Evolutionary conservation across 2,888 invertebrate species (phyloP).

Genomic region (Leistus spinibarbis): DNA sequence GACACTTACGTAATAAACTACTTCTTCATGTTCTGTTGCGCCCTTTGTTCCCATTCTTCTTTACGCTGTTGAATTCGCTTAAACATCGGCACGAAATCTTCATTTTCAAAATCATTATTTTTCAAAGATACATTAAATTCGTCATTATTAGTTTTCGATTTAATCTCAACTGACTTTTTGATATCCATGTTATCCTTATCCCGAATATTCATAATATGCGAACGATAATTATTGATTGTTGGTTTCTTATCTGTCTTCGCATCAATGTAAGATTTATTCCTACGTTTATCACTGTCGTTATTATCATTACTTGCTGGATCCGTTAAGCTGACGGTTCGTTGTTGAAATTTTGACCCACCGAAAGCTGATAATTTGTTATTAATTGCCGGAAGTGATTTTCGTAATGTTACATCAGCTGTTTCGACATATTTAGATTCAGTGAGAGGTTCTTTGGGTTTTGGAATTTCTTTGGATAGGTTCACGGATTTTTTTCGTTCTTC

Average conservation of each 20-base stretch:
- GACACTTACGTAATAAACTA: conserved; percentile 37
- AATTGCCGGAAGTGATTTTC: conserved; percentile 46
- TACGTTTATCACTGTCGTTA: conserved; percentile 49
- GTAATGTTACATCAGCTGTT: conserved; percentile 49
- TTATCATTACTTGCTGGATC: conserved; percentile 46
- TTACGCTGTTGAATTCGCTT: conserved; percentile 76
- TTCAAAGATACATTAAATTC: conserved; percentile 42
- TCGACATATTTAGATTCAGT: conserved; percentile 46
- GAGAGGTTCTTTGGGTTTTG: conserved; percentile 47
- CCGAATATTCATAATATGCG: conserved; percentile 36
- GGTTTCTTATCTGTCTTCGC: conserved; percentile 52
- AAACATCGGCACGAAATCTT: conserved; percentile 61
- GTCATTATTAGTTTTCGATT: conserved; percentile 45
- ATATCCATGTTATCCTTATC: conserved; percentile 45
- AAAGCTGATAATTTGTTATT: conserved; percentile 40
- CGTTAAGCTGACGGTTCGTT: conserved; percentile 50
- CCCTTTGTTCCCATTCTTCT: conserved; percentile 79
- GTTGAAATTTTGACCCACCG: conserved; percentile 48
- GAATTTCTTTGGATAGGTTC: conserved; percentile 44
- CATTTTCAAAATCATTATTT: conserved; percentile 43
- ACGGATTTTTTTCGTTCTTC: conserved; percentile 57
- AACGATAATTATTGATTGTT: conserved; percentile 29
- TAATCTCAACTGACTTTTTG: conserved; percentile 48
- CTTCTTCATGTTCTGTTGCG: conserved; percentile 73
- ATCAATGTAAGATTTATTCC: conserved; percentile 51